Evolutionary conservation across 2,888 invertebrate genomes (phyloP).

Genomic region (Oeneis ivallda): DNA sequence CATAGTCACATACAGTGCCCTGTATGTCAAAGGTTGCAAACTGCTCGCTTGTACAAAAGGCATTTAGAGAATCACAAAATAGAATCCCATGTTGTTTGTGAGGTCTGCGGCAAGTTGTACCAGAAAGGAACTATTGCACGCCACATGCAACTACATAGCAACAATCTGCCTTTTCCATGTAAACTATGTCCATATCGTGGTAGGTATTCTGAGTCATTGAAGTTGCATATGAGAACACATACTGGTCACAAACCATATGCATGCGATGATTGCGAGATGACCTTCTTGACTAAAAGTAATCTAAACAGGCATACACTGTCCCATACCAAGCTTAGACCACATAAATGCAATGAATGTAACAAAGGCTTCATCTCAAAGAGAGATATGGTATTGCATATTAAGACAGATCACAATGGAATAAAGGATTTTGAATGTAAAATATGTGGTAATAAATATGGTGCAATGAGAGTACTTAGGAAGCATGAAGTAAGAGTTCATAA

Average conservation of each 20-base stretch:
- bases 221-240: constrained; percentile 60
- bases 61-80: constrained; percentile 50
- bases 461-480: constrained; percentile 60
- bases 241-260: constrained; percentile 61
- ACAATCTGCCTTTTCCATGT: constrained; percentile 58
- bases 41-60: constrained; percentile 49
- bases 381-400: constrained; percentile 58
- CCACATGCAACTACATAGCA: constrained; percentile 56
- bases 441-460: constrained; percentile 63
- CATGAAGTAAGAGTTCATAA: constrained; percentile 64
- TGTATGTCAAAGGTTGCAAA: constrained; percentile 46
- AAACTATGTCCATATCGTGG: constrained; percentile 60
- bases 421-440: constrained; percentile 56
- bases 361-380: constrained; percentile 57
- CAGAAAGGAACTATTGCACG: constrained; percentile 59
- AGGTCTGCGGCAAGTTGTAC: constrained; percentile 61
- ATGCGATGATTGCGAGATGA: constrained; percentile 57
- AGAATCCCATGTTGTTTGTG: constrained; percentile 51
- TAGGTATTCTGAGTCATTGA: constrained; percentile 56
- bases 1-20: constrained; percentile 48
- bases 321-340: constrained; percentile 57
- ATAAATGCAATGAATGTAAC: constrained; percentile 58
- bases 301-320: constrained; percentile 61
- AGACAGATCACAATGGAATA: constrained; percentile 53
- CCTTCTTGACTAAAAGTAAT: constrained; percentile 61